phyloP scores from a whole-genome alignment of 1,140 invertebrate genomes.

The Drosophila truncata region DNA sequence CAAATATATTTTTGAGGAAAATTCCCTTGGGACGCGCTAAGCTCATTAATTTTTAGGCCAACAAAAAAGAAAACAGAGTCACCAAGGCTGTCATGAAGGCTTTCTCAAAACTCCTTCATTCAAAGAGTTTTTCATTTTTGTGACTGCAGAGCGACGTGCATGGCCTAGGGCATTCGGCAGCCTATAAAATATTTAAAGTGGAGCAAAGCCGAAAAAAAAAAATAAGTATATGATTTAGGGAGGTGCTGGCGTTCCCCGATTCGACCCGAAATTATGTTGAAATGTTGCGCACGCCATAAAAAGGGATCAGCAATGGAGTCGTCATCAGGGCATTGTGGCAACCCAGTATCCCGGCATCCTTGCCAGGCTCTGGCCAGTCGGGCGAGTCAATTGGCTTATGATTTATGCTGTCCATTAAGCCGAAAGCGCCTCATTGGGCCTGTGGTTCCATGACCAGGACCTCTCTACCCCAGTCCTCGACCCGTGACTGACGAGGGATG shows the following conservation, averaged over 20 bases:
- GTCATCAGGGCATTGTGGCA: slow-evolving; percentile 26
- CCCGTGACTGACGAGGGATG: slow-evolving; percentile 18
- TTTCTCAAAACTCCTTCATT: slow-evolving; percentile 8
- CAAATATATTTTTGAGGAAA: slow-evolving; percentile 9
- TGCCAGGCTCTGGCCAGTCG: slow-evolving; percentile 31
- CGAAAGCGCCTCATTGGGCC: slow-evolving; percentile 60
- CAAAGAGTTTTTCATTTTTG: not conserved
- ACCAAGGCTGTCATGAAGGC: slow-evolving; percentile 36
- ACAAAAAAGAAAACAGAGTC: not conserved
- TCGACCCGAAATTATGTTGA: slow-evolving; percentile 44
- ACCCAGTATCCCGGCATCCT: not conserved
- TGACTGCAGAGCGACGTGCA: slow-evolving; percentile 51
- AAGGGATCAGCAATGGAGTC: slow-evolving; percentile 73
- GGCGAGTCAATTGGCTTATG: slow-evolving; percentile 77
- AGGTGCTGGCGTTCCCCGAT: not conserved
- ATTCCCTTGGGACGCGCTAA: slow-evolving; percentile 25
- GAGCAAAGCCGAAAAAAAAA: slow-evolving; percentile 5
- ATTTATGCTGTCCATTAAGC: slow-evolving; percentile 76
- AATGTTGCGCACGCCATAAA: slow-evolving; percentile 75
- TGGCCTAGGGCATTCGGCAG: slow-evolving; percentile 52
- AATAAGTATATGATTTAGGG: slow-evolving; percentile 10
- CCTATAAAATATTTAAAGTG: slow-evolving; percentile 62
- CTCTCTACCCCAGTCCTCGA: not conserved
- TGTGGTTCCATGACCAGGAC: slow-evolving; percentile 13
- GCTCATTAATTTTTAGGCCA: slow-evolving; percentile 41